Evolutionary conservation across 2,888 invertebrate genomes (phyloP).

Genomic region (Eupithecia vulgata): DNA sequence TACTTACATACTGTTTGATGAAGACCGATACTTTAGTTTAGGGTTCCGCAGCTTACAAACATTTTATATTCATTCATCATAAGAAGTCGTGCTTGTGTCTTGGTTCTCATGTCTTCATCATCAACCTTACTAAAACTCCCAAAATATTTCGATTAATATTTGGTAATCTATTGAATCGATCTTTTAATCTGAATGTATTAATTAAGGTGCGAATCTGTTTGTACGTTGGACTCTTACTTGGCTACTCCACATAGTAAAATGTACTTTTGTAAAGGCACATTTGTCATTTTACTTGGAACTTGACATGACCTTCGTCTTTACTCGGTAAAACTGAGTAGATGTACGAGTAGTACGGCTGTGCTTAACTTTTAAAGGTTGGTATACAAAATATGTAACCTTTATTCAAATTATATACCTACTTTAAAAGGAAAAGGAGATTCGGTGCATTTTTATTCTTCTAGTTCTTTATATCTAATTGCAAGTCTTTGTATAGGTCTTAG

Average conservation of each 20-base stretch:
- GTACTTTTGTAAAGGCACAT: conserved; percentile 12
- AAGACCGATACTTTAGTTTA: background rate
- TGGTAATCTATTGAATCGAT: background rate
- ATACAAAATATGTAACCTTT: background rate
- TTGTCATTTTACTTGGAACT: conserved; percentile 29
- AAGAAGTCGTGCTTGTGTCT: background rate
- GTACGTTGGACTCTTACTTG: background rate
- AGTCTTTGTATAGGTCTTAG: background rate
- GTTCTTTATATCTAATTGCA: background rate
- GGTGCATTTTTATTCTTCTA: background rate
- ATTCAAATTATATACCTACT: background rate
- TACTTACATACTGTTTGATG: conserved; percentile 13
- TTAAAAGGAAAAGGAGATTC: background rate
- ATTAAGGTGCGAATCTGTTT: background rate
- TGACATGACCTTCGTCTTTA: conserved; percentile 29
- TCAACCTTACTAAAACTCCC: background rate
- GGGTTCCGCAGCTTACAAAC: background rate
- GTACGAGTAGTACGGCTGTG: background rate
- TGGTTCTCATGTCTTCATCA: background rate
- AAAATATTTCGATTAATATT: background rate
- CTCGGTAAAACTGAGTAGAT: conserved; percentile 20
- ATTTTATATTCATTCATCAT: background rate
- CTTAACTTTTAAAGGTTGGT: background rate
- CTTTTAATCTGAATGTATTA: background rate
- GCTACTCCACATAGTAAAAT: background rate